Percentiles rank a stretch among this genome's conserved stretches.
Evolutionary conservation across 2,888 invertebrate genomes (phyloP).

Genomic region (Lithophane socia): DNA sequence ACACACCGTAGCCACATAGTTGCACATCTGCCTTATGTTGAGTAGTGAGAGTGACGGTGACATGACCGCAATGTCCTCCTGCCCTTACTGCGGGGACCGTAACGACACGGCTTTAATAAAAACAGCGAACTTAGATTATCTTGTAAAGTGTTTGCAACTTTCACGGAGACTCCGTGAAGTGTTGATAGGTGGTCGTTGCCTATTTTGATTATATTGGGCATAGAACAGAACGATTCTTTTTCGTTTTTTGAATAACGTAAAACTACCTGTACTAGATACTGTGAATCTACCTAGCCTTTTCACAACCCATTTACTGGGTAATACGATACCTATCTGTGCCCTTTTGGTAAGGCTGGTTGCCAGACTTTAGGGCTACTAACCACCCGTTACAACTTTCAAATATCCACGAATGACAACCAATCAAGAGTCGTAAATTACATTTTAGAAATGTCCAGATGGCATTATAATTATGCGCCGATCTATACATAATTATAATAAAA

Average conservation of each 20-base stretch:
- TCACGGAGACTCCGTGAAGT: background rate
- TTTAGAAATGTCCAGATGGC: too few relatives aligned
- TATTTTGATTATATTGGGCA: background rate
- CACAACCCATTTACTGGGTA: too few relatives aligned
- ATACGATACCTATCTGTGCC: too few relatives aligned
- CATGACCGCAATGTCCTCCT: slow-evolving; percentile 58
- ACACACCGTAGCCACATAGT: background rate
- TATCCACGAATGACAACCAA: too few relatives aligned
- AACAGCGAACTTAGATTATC: background rate
- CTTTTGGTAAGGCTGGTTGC: too few relatives aligned
- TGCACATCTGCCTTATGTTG: slow-evolving; percentile 4
- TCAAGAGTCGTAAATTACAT: too few relatives aligned
- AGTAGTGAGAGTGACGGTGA: slow-evolving; percentile 60
- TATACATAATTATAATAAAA: too few relatives aligned
- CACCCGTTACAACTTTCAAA: too few relatives aligned
- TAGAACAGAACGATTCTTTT: background rate
- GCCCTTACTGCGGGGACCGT: slow-evolving; percentile 15
- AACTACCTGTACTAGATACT: too few relatives aligned
- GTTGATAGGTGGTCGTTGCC: background rate
- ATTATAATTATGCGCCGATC: too few relatives aligned
- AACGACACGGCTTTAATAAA: slow-evolving; percentile 10
- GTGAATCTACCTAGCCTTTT: too few relatives aligned
- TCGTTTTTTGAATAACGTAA: background rate
- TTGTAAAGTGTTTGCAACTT: background rate
- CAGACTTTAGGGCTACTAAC: too few relatives aligned